phyloP scores from a whole-genome alignment of 53 echinoderm and acorn worm species.

The Mesocentrotus franciscanus region DNA sequence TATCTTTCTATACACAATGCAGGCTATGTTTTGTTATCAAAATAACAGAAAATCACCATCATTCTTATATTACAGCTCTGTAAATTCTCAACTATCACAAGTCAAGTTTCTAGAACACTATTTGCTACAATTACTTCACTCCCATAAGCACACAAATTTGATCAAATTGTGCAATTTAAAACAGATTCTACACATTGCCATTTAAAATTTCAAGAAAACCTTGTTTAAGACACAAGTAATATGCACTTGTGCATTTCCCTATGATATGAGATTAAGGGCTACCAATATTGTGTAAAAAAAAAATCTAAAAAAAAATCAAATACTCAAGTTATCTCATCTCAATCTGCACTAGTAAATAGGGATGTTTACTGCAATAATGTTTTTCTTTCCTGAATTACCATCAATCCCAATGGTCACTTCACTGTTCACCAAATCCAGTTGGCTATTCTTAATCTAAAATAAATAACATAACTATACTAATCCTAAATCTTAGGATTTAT shows the following conservation, averaged over 20 bases:
- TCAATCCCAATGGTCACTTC: background rate
- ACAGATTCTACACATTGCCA: background rate
- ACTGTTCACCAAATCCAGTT: constrained; percentile 20
- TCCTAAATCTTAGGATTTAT: background rate
- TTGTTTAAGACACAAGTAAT: background rate
- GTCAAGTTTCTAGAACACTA: constrained; percentile 38
- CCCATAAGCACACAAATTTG: background rate
- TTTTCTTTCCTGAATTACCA: background rate
- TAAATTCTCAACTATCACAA: background rate
- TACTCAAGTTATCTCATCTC: background rate
- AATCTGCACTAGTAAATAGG: background rate
- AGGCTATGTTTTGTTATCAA: background rate
- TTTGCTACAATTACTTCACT: constrained; percentile 20
- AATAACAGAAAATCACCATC: constrained; percentile 35
- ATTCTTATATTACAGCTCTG: constrained; percentile 53
- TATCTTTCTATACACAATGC: background rate
- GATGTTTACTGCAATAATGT: background rate
- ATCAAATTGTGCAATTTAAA: constrained; percentile 49
- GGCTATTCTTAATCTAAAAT: constrained; percentile 28
- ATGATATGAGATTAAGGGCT: background rate
- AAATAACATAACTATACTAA: constrained; percentile 44
- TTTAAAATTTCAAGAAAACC: background rate
- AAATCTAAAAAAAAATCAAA: background rate
- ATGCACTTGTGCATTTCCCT: background rate
- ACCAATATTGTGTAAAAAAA: background rate